Conservation (phyloP, 2,888 invertebrate species). For the Pinctada fucata region DNA sequence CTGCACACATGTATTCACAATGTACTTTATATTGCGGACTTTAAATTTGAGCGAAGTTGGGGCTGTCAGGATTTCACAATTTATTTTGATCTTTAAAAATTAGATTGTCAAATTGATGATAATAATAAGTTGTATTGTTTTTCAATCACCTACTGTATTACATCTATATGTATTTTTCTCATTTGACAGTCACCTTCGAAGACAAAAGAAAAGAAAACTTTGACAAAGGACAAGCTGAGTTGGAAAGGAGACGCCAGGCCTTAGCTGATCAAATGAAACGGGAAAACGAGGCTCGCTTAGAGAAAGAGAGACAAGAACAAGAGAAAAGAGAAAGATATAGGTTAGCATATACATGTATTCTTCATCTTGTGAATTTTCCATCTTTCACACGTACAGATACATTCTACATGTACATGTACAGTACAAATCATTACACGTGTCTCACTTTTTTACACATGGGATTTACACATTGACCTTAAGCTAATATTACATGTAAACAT, state of each 20-base stretch:
- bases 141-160: too few relatives aligned
- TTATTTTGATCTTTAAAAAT: too few relatives aligned
- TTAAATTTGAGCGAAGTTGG: too few relatives aligned
- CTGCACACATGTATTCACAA: too few relatives aligned
- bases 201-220: conserved; percentile 98
- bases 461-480: too few relatives aligned
- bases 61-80: too few relatives aligned
- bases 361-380: neutral
- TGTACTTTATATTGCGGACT: too few relatives aligned
- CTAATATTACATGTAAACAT: too few relatives aligned
- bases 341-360: conserved; percentile 45
- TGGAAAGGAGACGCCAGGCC: conserved; percentile 92
- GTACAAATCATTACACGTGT: neutral
- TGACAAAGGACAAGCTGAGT: conserved; percentile 97
- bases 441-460: too few relatives aligned
- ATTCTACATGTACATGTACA: neutral
- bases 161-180: neutral
- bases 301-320: conserved; percentile 82
- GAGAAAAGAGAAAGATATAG: conserved; percentile 90
- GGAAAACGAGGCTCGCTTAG: conserved; percentile 80
- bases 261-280: conserved; percentile 91
- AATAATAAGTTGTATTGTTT: too few relatives aligned
- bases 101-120: too few relatives aligned
- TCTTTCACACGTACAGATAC: neutral
- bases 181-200: conserved; percentile 84